Base-by-base conservation (phyloP, 1,140 invertebrate species). In the Catajapyx aquilonaris region DNA sequence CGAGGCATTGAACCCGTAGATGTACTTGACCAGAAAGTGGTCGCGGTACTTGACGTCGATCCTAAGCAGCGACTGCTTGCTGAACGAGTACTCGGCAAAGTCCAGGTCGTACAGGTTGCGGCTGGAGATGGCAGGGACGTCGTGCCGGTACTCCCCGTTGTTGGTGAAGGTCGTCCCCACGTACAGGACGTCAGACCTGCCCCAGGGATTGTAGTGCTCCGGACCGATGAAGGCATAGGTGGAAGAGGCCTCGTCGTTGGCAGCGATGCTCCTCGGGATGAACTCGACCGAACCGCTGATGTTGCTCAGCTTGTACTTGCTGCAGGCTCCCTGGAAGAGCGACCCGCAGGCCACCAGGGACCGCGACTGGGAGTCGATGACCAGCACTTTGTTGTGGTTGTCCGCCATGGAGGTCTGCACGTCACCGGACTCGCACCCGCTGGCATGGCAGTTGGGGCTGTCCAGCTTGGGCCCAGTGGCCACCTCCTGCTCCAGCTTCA, bases 181-280 rank as follows among this genome's bases (percentile, higher is more conserved):
- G 60, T 95, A 95, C 0, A 96, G 59, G 16, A 93, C 79, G 53
- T 84, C 80, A 2, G 70, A 70, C 20, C 65, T 58, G 32, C 71
- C 67, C 73, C 74, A 81, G 1, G 67, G 62, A 44, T 71, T 70
- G 49, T 87, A 86, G 33, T 76, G 70, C 43, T 87, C 77, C 0
- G 88, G 88, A 0, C 88, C 88, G 34, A 96, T 85, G 52, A 93
- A 95, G 1, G 87, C 88, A 48, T 80, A 88, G 0, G 87, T 93
- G 0, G 87, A 88, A 0, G 87, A 81, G 40, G 69, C 67, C 40
- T 83, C 78, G 55, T 91, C 87, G 52, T 93, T 94, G 1, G 86
- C 84, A 1, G 85, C 86, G 9, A 95, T 73, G 39, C 80, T 76
- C 21, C 68, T 64, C 1, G 77, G 69, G 35, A 85, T 66, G 46